Evolutionary conservation across 2,888 invertebrate genomes (phyloP), one percentile per base, ranked within the genome.

Genomic region (Nesidiocoris tenuis): DNA sequence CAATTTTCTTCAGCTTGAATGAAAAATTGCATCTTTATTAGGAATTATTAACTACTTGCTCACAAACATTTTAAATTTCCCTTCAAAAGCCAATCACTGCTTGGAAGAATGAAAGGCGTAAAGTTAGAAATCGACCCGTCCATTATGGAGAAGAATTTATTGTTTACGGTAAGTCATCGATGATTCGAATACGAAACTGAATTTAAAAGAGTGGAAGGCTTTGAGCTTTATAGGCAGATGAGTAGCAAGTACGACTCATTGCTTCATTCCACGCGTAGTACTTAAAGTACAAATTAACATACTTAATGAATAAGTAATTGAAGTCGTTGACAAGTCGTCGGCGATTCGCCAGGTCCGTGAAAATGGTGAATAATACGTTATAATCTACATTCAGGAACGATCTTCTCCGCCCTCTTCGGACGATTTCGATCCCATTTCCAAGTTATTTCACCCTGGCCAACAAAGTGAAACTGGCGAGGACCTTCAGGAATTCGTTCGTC

Each of bases 401-500:
- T 7, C 18, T 66, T 7, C 18, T 12, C 54, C 66, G 1, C 66
- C 66, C 21, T 12, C 55, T 2, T 1, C 5, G 17, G 54, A 25
- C 21, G 12, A 25, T n/a, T 25, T 54, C 12, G 66, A 66, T n/a
- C 39, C 54, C 39, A 19, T 66, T 16, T 39, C 55, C 1, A 17
- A 66, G 22, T 21, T 66, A 9, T 18, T 55, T 12, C 2, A n/a
- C 21, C n/a, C n/a, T 5, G 5, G 3, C 3, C 16, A 66, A 5
- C 2, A 9, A 9, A 66, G 21, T 9, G 21, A 7, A 7, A 1
- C 55, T 17, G 39, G 25, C n/a, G 59, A 61, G 9, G 39, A 61
- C 17, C 71, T 61, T 5, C 61, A 39, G 24, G 59, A 61, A 18
- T 61, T 16, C 19, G 61, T 71, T 1, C 71, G 25, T 1, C 71